Conservation (phyloP, 2,113 vertebrate species). For the Labrus mixtus region DNA sequence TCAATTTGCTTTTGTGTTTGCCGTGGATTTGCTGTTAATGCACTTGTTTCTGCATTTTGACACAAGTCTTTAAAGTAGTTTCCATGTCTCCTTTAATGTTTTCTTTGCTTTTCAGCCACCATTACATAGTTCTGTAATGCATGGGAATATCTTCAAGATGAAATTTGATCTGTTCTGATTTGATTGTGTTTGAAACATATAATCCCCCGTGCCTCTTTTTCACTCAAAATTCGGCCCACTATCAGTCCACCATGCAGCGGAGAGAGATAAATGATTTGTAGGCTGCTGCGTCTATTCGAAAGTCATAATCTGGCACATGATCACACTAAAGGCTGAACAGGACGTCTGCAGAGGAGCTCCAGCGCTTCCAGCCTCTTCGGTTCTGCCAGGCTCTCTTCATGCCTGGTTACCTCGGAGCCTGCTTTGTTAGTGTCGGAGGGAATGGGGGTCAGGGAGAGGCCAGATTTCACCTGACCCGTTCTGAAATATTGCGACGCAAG, state of each 20-base stretch:
- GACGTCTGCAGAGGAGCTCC: conserved; percentile 59
- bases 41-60: no score
- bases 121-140: background rate
- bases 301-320: conserved; percentile 74
- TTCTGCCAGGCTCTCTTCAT: conserved; percentile 71
- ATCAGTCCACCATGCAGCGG: conserved; percentile 3
- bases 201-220: conserved; percentile 21
- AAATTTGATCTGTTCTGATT: conserved; percentile 35
- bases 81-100: no score
- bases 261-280: conserved; percentile 59
- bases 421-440: conserved; percentile 75
- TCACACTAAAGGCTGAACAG: conserved; percentile 62
- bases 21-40: no score
- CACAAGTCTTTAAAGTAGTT: no score
- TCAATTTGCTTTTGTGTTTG: no score
- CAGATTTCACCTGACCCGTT: conserved; percentile 63
- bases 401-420: conserved; percentile 78
- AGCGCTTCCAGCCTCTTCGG: conserved; percentile 54
- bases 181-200: conserved; percentile 38
- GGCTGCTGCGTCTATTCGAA: conserved; percentile 34
- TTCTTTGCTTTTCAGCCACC: no score
- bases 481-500: conserved; percentile 63
- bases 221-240: conserved; percentile 32
- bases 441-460: conserved; percentile 75
- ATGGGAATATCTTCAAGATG: conserved; percentile 9